Base-by-base conservation (phyloP, 92 coral and sea anemone genomes). In the Siderastrea radians region DNA sequence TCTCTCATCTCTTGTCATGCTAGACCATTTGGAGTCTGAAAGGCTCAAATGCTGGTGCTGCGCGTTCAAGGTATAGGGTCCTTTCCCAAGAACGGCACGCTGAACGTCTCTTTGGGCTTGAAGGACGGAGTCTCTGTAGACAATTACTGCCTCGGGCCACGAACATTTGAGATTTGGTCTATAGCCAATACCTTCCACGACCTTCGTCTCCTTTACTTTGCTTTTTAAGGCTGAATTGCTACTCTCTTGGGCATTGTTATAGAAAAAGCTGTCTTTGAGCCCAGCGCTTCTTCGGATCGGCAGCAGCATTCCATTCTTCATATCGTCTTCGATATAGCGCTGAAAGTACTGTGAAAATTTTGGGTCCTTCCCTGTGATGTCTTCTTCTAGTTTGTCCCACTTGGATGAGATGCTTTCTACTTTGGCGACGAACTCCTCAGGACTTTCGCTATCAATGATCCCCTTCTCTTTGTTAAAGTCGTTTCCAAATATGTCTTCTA, bases 381-480 rank as follows among this genome's bases (percentile, higher is more conserved):
- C 78, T 74, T 60, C 71, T 76, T 92, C 93, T 49, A 84, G 49
- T 19, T 52, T 64, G 88, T 92, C 90, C 95, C 95, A 92, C 57
- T 92, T 88, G 69, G 69, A 71, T 49, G 90, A 71, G 19, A 81
- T 88, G 49, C 86, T 89, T 49, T 79, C 82, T 54, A 81, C 88
- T 86, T 93, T 90, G 9, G 93, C 93, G 45, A 93, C 62, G 72
- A 93, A 90, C 85, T 93, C 95, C 55, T 89, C 91, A 1, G 46
- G 64, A 12, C 86, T 89, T 76, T 74, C 72, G 44, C 90, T 88
- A 85, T 89, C 93, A 9, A 84, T 66, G 68, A 88, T 74, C 43
- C 95, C 90, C 68, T 85, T 84, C 59, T 89, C 87, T 80, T 83
- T 72, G 58, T 89, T 84, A 46, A 10, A 45, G 77, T 88, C 95